Percentiles rank a stretch among this genome's conserved stretches.
Evolutionary conservation across 2,888 invertebrate genomes (phyloP).

Genomic region (Nudaria mundana): DNA sequence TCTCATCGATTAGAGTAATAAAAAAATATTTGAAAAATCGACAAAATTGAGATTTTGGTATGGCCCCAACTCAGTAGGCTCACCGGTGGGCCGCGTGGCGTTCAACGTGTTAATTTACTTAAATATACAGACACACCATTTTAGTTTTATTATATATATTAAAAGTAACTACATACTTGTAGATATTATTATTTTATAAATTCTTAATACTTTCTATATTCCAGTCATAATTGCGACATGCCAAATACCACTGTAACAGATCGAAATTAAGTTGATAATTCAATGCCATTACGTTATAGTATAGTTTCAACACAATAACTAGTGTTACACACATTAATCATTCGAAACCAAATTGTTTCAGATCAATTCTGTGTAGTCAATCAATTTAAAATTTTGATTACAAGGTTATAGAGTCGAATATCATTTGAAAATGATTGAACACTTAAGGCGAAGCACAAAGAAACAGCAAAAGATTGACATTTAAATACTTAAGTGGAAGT

Average conservation of each 20-base stretch:
- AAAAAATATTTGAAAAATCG: no score
- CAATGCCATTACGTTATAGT: conserved; percentile 14
- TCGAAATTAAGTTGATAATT: conserved; percentile 30
- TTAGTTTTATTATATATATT: no score
- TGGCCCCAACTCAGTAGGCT: no score
- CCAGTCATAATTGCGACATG: conserved; percentile 26
- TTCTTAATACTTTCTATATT: conserved; percentile 62
- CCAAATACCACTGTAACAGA: conserved; percentile 21
- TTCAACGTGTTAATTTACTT: no score
- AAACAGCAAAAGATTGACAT: conserved; percentile 73
- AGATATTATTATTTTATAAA: conserved; percentile 67
- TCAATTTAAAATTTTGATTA: conserved; percentile 34
- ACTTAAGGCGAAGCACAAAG: conserved; percentile 53
- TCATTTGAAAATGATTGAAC: conserved; percentile 15
- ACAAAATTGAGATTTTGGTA: no score
- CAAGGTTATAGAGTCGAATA: conserved; percentile 29
- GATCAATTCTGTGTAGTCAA: conserved; percentile 33
- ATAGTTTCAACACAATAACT: conserved; percentile 51
- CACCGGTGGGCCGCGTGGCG: no score
- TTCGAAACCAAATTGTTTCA: conserved; percentile 74
- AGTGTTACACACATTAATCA: conserved; percentile 72
- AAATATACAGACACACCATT: no score
- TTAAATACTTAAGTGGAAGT: conserved; percentile 80
- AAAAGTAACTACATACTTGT: no score
- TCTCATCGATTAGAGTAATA: no score